Base-by-base conservation (phyloP, 64 coral and sea anemone genomes). In the Porites lutea region DNA sequence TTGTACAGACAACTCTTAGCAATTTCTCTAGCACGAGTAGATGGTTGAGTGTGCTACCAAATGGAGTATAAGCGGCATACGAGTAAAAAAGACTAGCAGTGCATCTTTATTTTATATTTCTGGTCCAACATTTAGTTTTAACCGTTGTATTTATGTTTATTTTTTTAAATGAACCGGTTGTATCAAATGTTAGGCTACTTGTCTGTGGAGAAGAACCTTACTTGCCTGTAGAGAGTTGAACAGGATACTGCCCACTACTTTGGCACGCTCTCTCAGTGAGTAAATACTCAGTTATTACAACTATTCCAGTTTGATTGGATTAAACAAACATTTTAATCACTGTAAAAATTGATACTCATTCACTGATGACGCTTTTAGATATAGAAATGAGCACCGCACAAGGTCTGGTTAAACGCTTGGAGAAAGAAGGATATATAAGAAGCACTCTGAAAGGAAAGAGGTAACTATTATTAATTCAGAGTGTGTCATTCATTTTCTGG, bases 371-470 rank as follows among this genome's bases (percentile, higher is more conserved):
- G 48, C 53, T 10, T 84, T 44, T 19, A 99, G 97, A 95, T 18
- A 85, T 95, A 16, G 97, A 99, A 63, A 88, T 96, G 74, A 96
- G 59, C 62, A 95, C 96, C 47, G 97, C 94, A 9, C 94, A 96
- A 55, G 94, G 97, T 52, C 78, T 99, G 65, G 79, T 99, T 16
- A 90, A 94, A 52, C 92, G 94, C 79, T 65, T 99, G 83, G 90
- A 93, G 72, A 99, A 99, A 85, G 97, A 99, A 80, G 97, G 97
- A n/a, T 99, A 89, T 76, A 60, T 99, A 50, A 86, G 95, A 48
- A 77, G 88, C 16, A 89, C 94, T 22, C 12, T 89, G 43, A 99
- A 94, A 83, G 97, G 97, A 47, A 99, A 99, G 96, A 96, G 97
- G 97, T 99, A 96, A 73, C 58, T 5, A 75, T 18, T 21, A 6